Conservation (phyloP, 2,888 invertebrate species). For the Thereva unica region DNA sequence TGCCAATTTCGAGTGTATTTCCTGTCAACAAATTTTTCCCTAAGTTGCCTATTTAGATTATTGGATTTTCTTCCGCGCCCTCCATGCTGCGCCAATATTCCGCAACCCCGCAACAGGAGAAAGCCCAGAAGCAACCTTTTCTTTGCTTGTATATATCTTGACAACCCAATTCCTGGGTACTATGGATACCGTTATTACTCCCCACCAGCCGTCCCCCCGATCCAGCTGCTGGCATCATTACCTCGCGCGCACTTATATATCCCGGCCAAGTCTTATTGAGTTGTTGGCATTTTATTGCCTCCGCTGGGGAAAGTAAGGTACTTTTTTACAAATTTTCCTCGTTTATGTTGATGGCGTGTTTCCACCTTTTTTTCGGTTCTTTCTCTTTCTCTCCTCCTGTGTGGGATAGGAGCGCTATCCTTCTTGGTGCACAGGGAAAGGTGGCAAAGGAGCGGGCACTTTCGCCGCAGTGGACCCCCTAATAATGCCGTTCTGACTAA, state of each 20-base stretch:
- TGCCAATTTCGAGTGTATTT: conserved; percentile 60
- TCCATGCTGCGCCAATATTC: conserved; percentile 1
- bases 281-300: conserved; percentile 37
- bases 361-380: conserved; percentile 6
- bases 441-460: conserved; percentile 4
- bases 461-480: conserved; percentile 29
- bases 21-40: conserved; percentile 56
- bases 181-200: conserved; percentile 11
- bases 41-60: conserved; percentile 39
- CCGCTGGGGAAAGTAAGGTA: conserved; percentile 33
- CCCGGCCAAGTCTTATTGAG: conserved; percentile 17
- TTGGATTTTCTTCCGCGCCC: conserved; percentile 37
- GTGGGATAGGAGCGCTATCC: neutral
- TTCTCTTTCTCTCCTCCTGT: neutral
- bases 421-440: neutral
- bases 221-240: too few relatives aligned
- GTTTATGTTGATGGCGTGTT: neutral
- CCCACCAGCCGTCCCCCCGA: neutral
- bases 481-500: conserved; percentile 41
- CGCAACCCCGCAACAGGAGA: conserved; percentile 5
- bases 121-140: conserved; percentile 17
- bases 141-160: conserved; percentile 1
- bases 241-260: conserved; percentile 10
- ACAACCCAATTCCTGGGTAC: neutral
- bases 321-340: conserved; percentile 21